These are phyloP conservation scores for Xerus rutilus DNA, from an alignment of 2,797 vertebrate species.

Conservation along the genomic window DNA sequence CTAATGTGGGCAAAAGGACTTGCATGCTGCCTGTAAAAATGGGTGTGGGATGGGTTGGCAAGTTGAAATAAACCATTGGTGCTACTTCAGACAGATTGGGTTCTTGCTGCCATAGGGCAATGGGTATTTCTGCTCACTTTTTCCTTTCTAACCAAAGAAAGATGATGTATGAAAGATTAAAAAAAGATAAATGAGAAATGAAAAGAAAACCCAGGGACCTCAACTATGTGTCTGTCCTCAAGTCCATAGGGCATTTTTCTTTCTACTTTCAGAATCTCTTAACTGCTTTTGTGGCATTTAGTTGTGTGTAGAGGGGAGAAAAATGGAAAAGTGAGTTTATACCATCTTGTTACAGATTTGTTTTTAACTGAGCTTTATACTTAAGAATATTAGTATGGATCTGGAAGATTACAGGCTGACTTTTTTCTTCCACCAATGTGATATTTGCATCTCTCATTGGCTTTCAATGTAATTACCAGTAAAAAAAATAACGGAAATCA, in stretches of 20 bases:
- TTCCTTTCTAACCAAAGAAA: not conserved
- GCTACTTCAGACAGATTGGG: not conserved
- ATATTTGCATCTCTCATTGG: not conserved
- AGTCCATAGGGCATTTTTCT: not conserved
- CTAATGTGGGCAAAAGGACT: too few relatives aligned
- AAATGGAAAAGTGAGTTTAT: not conserved
- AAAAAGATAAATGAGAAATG: not conserved
- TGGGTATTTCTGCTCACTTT: not conserved
- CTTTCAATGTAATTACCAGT: not conserved
- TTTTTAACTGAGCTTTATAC: not conserved
- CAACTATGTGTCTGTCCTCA: not conserved
- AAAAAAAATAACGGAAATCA: not conserved
- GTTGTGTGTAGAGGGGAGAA: not conserved
- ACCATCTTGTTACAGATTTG: not conserved
- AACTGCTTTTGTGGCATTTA: not conserved
- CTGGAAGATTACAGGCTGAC: not conserved
- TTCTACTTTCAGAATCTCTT: not conserved
- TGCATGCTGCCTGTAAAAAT: not conserved
- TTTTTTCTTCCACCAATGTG: not conserved
- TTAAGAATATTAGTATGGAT: not conserved
- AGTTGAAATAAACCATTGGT: not conserved
- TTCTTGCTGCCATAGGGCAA: not conserved
- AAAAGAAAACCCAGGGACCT: not conserved
- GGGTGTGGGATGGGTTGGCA: rapidly evolving
- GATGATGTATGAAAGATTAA: not conserved